Evolutionary conservation across 2,113 vertebrate species (phyloP), one percentile per base, ranked within the genome.

Genomic region (Sorex fumeus): DNA sequence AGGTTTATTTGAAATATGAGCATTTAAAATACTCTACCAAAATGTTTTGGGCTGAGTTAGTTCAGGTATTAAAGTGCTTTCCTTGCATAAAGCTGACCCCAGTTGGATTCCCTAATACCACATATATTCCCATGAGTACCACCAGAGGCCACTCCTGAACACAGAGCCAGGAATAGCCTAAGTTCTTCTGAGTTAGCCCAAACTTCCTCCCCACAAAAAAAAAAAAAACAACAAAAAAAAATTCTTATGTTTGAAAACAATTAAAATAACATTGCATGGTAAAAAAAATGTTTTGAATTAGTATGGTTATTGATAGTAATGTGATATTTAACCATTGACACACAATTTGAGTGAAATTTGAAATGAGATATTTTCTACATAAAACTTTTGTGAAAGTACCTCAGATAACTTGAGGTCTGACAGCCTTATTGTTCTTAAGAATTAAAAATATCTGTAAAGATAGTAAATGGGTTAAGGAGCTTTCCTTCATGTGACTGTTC

Each of bases 341-440:
- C 76, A 72, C 11, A 80, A 53, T 72, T 76, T 84, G 28, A 88
- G 34, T 86, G 25, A 89, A 80, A 80, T 91, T 91, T 45, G 1
- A 88, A 82, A 60, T 85, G 36, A 32, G 12, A 34, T 94, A 87
- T 88, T 93, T 95, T 79, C 12, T 89, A 69, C 7, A 76, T 93
- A 28, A 95, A 87, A 95, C 89, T 81, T 30, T 50, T 95, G 16
- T 45, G 40, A 87, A 40, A 64, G 4, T 82, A 47, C 8, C 32
- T 90, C 28, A 91, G 32, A 74, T 95, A n/a, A 91, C 69, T 88
- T 97, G 71, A 91, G 30, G n/a, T 83, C 21, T 86, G 91, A 84
- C 40, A 50, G 34, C 70, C 25, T 93, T 67, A 86, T 81, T 92
- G 84, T 92, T 84, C 23, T 69, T 53, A 15, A 53, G 15, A 53